Evolutionary conservation across 1,140 invertebrate species (phyloP), one percentile per base, ranked within the genome.

Genomic region (Agrilus planipennis): DNA sequence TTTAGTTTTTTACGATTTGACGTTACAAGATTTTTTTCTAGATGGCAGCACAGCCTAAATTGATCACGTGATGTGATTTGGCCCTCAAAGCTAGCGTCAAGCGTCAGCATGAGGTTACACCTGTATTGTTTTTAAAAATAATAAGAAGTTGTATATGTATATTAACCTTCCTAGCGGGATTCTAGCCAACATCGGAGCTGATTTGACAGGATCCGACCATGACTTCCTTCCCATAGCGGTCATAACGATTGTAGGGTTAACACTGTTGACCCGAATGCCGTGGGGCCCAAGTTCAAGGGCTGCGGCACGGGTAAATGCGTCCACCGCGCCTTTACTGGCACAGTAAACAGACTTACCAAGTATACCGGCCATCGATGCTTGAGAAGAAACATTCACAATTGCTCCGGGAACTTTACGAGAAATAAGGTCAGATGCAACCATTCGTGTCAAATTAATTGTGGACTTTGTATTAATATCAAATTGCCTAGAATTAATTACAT

Each of bases 301-400:
- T 75, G 90, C 80, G 1, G 75, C 72, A 52, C 79, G 76, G 9
- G 77, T 78, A 16, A 81, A 51, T 34, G 72, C 72, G 53, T 83
- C 78, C 1, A 83, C 50, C 7, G 78, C 78, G 15, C 70, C 79
- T 57, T 83, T 83, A 1, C 75, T 72, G 1, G 76, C 66, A 34
- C 55, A 57, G 34, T 59, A 59, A n/a, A 58, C 49, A 0, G 79
- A 55, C 60, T 92, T 89, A 49, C 87, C 76, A 20, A 64, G 58
- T 9, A 93, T 56, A n/a, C 83, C 87, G 19, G 70, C 72, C 46
- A 72, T 52, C 0, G 75, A 68, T 10, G 80, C 83, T 57, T 87
- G 76, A 11, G 88, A 92, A 1, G 90, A 94, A 10, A 94, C 60
- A 57, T 94, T 93, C 0, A 95, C 90, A 49, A 95, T 90, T 30